These are phyloP conservation scores for Diabrotica undecimpunctata DNA, from an alignment of 1,140 invertebrate genomes.

Conservation along the genomic window DNA sequence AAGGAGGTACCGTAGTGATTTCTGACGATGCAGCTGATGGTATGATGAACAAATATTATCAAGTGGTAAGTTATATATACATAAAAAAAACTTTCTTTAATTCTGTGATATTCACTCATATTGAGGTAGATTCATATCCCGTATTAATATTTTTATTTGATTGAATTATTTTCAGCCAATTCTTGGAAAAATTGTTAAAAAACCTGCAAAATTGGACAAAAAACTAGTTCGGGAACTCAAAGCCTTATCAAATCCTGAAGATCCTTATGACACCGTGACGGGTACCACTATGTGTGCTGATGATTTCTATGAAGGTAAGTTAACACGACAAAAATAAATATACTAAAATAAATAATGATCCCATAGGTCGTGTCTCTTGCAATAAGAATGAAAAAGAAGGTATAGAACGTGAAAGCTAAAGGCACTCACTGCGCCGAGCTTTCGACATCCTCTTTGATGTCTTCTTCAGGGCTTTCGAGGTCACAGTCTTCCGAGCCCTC, in stretches of 20 bases:
- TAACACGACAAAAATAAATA: neutral
- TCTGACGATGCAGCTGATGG: constrained; percentile 68
- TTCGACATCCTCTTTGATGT: too few species aligned
- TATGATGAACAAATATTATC: constrained; percentile 60
- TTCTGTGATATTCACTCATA: too few species aligned
- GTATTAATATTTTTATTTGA: too few species aligned
- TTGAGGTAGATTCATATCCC: too few species aligned
- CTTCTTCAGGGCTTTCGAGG: too few species aligned
- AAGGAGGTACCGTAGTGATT: constrained; percentile 71
- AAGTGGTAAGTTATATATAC: constrained; percentile 53
- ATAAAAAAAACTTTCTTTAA: too few species aligned
- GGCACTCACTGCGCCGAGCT: too few species aligned
- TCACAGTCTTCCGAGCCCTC: too few species aligned
- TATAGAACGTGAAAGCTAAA: too few species aligned
- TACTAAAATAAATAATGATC: neutral
- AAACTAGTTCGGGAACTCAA: constrained; percentile 76
- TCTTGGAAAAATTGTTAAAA: constrained; percentile 77
- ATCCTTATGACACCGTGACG: constrained; percentile 79
- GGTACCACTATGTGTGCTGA: constrained; percentile 94
- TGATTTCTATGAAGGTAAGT: constrained; percentile 94
- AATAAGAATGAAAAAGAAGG: too few species aligned
- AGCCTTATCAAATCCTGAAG: constrained; percentile 66
- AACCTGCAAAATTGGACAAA: constrained; percentile 79
- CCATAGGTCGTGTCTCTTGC: too few species aligned
- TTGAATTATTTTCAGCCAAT: constrained; percentile 54